Conservation (phyloP, 92 coral and sea anemone species). For the Umimayanthus kanabou region DNA sequence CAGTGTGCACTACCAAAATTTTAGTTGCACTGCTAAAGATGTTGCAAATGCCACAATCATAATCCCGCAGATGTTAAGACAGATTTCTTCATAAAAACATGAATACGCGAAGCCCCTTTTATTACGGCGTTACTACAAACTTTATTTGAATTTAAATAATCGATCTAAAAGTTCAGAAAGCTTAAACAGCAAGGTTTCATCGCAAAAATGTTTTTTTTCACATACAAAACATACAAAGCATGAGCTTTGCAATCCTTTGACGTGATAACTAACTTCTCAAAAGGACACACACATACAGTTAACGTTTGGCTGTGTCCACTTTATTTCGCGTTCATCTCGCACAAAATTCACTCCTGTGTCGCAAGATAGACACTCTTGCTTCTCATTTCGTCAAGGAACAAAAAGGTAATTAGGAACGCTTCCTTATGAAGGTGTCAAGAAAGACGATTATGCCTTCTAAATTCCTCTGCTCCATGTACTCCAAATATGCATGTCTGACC, state of each 20-base stretch:
- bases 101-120: background rate
- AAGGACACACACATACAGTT: background rate
- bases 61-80: no score
- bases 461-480: slow-evolving; percentile 67
- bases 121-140: background rate
- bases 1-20: no score
- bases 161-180: background rate
- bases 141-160: no score
- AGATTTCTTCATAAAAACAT: background rate
- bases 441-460: slow-evolving; percentile 69
- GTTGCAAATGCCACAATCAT: no score
- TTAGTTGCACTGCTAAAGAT: no score
- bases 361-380: background rate
- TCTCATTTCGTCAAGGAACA: background rate
- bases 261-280: background rate
- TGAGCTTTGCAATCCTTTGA: background rate
- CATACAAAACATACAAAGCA: no score
- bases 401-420: slow-evolving; percentile 1
- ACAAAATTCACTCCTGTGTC: no score
- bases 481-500: slow-evolving; percentile 76
- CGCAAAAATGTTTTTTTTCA: background rate
- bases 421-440: slow-evolving; percentile 84
- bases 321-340: no score
- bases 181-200: no score
- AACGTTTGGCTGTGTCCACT: no score